Percentiles rank a stretch among this genome's conserved stretches.
Evolutionary conservation across 2,113 vertebrate genomes (phyloP).

Genomic region (Corapipo altera): DNA sequence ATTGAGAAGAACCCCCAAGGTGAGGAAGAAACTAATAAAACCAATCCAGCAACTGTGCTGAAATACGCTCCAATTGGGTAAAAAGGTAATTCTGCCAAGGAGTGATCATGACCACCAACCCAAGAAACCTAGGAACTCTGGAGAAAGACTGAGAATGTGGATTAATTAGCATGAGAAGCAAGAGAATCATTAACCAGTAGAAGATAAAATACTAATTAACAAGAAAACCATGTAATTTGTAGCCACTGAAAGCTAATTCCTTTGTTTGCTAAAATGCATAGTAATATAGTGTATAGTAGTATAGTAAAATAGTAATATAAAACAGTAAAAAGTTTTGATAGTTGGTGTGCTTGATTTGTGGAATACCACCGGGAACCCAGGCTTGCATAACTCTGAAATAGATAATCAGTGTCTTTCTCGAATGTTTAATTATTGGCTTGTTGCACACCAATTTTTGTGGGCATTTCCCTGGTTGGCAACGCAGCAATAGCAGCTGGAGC

Average conservation of each 20-base stretch:
- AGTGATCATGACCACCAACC: too few species aligned
- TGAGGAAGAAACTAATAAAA: not conserved
- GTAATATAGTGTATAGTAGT: too few species aligned
- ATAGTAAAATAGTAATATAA: not conserved
- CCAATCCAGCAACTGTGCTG: not conserved
- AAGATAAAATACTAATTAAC: not conserved
- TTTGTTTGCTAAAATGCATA: not conserved
- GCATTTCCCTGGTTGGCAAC: not conserved
- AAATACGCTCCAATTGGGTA: not conserved
- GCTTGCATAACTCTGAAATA: not conserved
- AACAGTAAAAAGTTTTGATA: not conserved
- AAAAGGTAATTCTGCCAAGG: not conserved
- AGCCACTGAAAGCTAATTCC: not conserved
- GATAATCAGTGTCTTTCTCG: fast-evolving
- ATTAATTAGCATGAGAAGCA: not conserved
- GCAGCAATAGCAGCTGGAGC: not conserved
- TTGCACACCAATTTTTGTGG: not conserved
- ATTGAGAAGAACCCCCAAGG: not conserved
- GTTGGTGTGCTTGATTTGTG: not conserved
- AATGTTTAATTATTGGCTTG: not conserved
- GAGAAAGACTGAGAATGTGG: not conserved
- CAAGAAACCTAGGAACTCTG: not conserved
- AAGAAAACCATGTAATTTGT: not conserved
- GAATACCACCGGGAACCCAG: fast-evolving
- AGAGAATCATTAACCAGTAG: not conserved